phyloP scores from a whole-genome alignment of 2,888 invertebrate genomes.

The Eumerus sabulonum region DNA sequence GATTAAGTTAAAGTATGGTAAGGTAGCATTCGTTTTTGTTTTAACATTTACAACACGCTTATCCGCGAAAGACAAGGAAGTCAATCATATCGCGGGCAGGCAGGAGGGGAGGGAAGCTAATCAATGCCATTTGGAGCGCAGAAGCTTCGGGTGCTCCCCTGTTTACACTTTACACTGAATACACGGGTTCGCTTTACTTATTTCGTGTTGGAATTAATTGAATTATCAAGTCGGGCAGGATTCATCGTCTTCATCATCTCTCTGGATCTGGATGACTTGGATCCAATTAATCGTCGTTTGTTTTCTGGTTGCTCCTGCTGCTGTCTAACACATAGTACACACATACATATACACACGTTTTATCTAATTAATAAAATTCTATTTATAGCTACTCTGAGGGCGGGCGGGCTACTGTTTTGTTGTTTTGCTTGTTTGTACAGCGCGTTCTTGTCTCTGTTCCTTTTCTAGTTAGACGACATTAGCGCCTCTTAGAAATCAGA shows the following conservation, averaged over 20 bases:
- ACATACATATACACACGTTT: conserved; percentile 33
- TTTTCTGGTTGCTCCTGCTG: not conserved
- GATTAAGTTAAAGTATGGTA: conserved; percentile 4
- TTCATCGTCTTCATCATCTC: conserved; percentile 24
- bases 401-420: not conserved
- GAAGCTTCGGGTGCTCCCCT: too few species aligned
- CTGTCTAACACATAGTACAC: not conserved
- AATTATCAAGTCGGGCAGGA: conserved; percentile 55
- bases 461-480: too few species aligned
- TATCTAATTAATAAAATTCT: conserved; percentile 42
- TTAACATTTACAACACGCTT: conserved; percentile 46
- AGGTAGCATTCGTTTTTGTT: conserved; percentile 65
- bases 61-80: too few species aligned
- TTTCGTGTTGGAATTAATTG: conserved; percentile 45
- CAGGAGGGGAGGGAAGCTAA: too few species aligned
- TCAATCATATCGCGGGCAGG: too few species aligned
- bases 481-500: too few species aligned
- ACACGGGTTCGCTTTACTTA: too few species aligned
- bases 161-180: too few species aligned
- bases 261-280: conserved; percentile 19
- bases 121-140: too few species aligned
- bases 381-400: conserved; percentile 22
- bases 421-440: not conserved
- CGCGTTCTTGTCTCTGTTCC: not conserved
- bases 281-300: conserved; percentile 26